Evolutionary conservation across 2,888 invertebrate species (phyloP), one percentile per base, ranked within the genome.

Genomic region (Eupithecia subfuscata): DNA sequence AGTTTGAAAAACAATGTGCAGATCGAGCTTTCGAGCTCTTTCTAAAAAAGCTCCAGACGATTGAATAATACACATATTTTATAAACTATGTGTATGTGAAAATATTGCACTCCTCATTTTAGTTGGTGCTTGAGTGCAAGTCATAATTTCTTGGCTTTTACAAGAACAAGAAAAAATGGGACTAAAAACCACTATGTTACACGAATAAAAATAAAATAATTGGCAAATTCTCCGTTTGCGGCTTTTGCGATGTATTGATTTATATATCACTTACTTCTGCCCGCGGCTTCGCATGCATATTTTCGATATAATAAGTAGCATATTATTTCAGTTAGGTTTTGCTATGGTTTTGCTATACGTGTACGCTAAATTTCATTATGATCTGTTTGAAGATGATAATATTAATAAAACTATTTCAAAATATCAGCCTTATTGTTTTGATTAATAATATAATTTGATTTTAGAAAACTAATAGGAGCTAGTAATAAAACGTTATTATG

Each of bases 1-100:
- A 56, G 22, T 56, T 56, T 56, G 22, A 14, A 60, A 60, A 60
- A 60, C 60, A 60, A 60, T 60, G 60, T 25, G 25, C 25, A 60
- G 60, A 25, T 60, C 56, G 4, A 60, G 25, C 60, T 60, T 25
- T 25, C 5, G 60, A 14, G 60, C 60, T 60, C 60, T 60, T 60
- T 60, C 22, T 22, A 56, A 11, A 22, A 25, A 22, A 25, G 25
- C 25, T 60, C 14, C 60, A 60, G 12, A 60, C 6, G 25, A 22
- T 22, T 11, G 2, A 22, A 22, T 22, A 56, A 11, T 52, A 52
- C 2, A 56, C 22, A 22, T 22, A 22, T 7, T 22, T 56, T 56
- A 30, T 30, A 30, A 30, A 30, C 1, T 30, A 30, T 30, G 30
- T 30, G 30, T 30, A 30, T 30, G 30, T 30, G 3, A 56, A 52